A percentile compares a stretch with the other conserved stretches of the same genome.
Conservation (phyloP, 2,113 vertebrate genomes). For the Crotalus viridis region DNA sequence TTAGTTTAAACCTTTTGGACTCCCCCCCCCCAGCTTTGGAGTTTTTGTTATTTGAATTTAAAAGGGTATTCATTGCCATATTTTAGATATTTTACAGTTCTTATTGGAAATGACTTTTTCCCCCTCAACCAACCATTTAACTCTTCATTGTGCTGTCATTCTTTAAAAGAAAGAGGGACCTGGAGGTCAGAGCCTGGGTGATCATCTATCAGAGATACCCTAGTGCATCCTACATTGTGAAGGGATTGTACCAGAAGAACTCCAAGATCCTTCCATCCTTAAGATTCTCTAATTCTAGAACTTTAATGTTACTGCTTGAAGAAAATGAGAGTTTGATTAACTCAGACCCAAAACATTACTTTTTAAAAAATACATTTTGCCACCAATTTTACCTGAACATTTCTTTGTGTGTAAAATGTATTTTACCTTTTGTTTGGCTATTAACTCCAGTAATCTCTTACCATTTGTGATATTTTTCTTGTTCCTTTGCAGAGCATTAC, state of each 20-base stretch:
- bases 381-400: background rate
- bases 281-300: background rate
- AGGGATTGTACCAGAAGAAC: background rate
- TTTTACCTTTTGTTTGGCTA: accelerated
- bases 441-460: background rate
- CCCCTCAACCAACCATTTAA: background rate
- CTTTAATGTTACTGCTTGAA: background rate
- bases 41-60: background rate
- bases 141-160: background rate
- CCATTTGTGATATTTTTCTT: background rate
- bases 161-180: background rate
- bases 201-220: background rate
- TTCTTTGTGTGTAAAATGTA: background rate
- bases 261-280: background rate
- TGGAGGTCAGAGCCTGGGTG: background rate
- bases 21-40: background rate
- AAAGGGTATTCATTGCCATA: background rate
- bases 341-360: background rate
- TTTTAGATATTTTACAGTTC: background rate
- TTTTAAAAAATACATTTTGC: background rate
- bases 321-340: background rate
- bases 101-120: background rate
- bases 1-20: background rate
- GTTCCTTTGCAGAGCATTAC: constrained; percentile 76
- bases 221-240: background rate